Conservation (phyloP, 2,888 invertebrate genomes). For the Allolobophora icterica region DNA sequence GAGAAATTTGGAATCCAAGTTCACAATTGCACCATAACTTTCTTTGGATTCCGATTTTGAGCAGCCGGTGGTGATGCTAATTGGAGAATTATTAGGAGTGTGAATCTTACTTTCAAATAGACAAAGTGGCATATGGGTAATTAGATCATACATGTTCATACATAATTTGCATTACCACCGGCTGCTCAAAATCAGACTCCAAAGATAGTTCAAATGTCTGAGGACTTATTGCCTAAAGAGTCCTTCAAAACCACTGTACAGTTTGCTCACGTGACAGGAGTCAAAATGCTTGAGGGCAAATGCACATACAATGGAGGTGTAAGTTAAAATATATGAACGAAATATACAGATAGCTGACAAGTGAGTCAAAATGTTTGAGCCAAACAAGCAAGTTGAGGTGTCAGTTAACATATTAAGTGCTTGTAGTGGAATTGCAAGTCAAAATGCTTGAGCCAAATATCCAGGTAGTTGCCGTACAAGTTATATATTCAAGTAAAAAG, state of each 20-base stretch:
- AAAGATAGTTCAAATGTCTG: not conserved
- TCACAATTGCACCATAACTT: no score
- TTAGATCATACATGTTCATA: no score
- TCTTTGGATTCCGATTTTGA: no score
- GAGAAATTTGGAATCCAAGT: no score
- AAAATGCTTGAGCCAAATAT: not conserved
- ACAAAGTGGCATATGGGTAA: no score
- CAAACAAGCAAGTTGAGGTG: conserved; percentile 9
- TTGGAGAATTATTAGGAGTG: no score
- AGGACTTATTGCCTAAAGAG: not conserved
- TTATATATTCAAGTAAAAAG: not conserved
- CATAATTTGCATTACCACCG: not conserved
- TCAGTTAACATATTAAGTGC: not conserved
- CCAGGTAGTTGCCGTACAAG: not conserved
- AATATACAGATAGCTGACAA: conserved; percentile 5
- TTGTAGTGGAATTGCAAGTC: not conserved
- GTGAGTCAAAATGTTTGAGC: conserved; percentile 4
- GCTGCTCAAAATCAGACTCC: not conserved
- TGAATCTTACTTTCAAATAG: no score
- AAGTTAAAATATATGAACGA: not conserved
- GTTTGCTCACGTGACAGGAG: not conserved
- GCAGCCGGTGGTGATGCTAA: no score
- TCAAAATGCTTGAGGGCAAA: not conserved
- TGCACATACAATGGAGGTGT: not conserved
- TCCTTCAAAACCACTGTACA: not conserved